Evolutionary conservation across 2,888 invertebrate genomes (phyloP).

Genomic region (Cephalotes varians): DNA sequence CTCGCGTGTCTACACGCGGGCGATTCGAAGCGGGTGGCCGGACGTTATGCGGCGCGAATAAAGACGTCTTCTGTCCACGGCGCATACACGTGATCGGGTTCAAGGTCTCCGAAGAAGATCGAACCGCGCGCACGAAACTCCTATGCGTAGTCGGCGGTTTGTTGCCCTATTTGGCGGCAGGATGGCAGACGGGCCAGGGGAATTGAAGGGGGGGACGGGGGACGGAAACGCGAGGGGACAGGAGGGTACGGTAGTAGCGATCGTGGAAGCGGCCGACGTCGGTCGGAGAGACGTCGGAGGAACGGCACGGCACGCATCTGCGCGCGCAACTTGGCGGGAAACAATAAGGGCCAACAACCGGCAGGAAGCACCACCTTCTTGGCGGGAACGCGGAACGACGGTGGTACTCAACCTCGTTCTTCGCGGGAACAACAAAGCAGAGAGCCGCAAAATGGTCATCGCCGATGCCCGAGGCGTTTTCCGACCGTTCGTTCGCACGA

Average conservation of each 20-base stretch:
- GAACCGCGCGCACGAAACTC: conserved; percentile 61
- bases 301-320: conserved; percentile 62
- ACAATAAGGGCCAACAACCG: conserved; percentile 77
- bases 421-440: conserved; percentile 23
- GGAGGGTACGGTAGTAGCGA: conserved; percentile 49
- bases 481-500: background rate
- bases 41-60: conserved; percentile 37
- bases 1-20: conserved; percentile 32
- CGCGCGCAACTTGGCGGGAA: conserved; percentile 81
- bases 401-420: conserved; percentile 68
- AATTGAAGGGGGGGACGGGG: background rate
- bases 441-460: conserved; percentile 4
- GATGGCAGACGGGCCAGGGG: conserved; percentile 36
- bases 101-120: conserved; percentile 71
- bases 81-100: conserved; percentile 70
- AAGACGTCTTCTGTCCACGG: conserved; percentile 49
- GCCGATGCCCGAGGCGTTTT: background rate
- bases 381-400: conserved; percentile 72
- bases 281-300: conserved; percentile 45
- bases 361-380: conserved; percentile 66
- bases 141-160: conserved; percentile 72
- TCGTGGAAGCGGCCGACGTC: conserved; percentile 43
- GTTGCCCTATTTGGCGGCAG: conserved; percentile 73
- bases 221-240: background rate
- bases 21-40: conserved; percentile 3